phyloP scores from a whole-genome alignment of 2,888 invertebrate species.

The Eupithecia abbreviata region DNA sequence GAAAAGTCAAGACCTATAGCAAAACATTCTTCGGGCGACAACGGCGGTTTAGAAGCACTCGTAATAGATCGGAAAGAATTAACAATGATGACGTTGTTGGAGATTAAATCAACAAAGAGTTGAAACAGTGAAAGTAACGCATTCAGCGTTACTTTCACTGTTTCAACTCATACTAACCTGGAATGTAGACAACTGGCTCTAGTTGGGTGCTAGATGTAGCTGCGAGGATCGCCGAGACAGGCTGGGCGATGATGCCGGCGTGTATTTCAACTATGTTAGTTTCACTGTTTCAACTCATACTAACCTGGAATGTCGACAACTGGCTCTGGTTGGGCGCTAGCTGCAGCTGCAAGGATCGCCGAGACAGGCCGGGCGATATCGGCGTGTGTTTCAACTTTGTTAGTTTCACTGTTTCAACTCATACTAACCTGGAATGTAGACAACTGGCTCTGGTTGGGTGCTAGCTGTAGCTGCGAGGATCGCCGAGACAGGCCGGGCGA shows the following conservation, averaged over 20 bases:
- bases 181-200: slow-evolving; percentile 51
- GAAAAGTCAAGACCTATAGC: too few relatives aligned
- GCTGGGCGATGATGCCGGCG: slow-evolving; percentile 74
- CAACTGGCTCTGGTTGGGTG: slow-evolving; percentile 54
- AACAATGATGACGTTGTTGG: too few relatives aligned
- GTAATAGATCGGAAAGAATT: too few relatives aligned
- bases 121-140: slow-evolving; percentile 68
- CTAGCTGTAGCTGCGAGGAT: slow-evolving; percentile 65
- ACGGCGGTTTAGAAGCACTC: too few relatives aligned
- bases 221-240: slow-evolving; percentile 85
- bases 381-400: slow-evolving; percentile 57
- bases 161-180: slow-evolving; percentile 81
- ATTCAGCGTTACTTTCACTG: slow-evolving; percentile 69
- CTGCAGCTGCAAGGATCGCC: slow-evolving; percentile 73
- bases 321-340: slow-evolving; percentile 46
- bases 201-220: too few relatives aligned
- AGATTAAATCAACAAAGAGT: too few relatives aligned
- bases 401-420: slow-evolving; percentile 88
- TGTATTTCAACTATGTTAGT: slow-evolving; percentile 63
- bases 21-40: too few relatives aligned
- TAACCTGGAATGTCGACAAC: slow-evolving; percentile 43
- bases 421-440: slow-evolving; percentile 40
- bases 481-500: slow-evolving; percentile 90
- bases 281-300: slow-evolving; percentile 87
- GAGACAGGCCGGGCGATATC: slow-evolving; percentile 83